These are phyloP conservation scores for Anodontia alba DNA, from an alignment of 2,888 invertebrate species.

Conservation along the genomic window DNA sequence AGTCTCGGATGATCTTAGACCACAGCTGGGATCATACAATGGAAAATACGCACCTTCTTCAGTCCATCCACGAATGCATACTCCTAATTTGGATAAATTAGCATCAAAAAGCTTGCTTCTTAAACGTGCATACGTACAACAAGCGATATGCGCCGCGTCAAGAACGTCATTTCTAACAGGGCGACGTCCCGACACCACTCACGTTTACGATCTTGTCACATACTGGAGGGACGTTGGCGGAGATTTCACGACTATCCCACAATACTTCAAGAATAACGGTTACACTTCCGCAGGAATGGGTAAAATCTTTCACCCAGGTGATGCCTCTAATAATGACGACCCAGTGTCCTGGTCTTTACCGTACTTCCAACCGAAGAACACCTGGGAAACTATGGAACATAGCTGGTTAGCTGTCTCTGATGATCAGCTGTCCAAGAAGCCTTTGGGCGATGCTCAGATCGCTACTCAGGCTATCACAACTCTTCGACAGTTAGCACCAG, in stretches of 20 bases:
- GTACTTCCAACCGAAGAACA: constrained; percentile 30
- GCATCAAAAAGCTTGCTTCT: constrained; percentile 63
- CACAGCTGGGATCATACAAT: constrained; percentile 60
- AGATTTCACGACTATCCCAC: constrained; percentile 63
- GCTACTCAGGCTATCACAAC: constrained; percentile 88
- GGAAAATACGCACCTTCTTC: constrained; percentile 58
- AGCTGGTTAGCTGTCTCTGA: constrained; percentile 58
- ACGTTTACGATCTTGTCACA: constrained; percentile 52
- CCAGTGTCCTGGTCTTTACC: constrained; percentile 62
- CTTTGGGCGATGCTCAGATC: constrained; percentile 92
- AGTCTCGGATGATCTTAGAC: constrained; percentile 44
- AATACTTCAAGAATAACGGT: no score
- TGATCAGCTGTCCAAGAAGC: constrained; percentile 85
- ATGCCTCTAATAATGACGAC: constrained; percentile 32
- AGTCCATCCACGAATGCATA: constrained; percentile 61
- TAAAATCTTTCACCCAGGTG: constrained; percentile 90
- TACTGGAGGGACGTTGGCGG: constrained; percentile 56
- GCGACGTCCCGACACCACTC: constrained; percentile 65
- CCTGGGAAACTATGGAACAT: not conserved
- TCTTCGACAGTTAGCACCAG: constrained; percentile 81
- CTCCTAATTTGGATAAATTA: constrained; percentile 68
- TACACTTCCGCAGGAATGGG: no score
- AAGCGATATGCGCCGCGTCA: constrained; percentile 59
- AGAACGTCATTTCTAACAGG: constrained; percentile 58
- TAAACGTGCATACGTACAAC: constrained; percentile 63